Evolutionary conservation across 64 coral and sea anemone genomes (phyloP).

Genomic region (Hydrozoanthus tunicans): DNA sequence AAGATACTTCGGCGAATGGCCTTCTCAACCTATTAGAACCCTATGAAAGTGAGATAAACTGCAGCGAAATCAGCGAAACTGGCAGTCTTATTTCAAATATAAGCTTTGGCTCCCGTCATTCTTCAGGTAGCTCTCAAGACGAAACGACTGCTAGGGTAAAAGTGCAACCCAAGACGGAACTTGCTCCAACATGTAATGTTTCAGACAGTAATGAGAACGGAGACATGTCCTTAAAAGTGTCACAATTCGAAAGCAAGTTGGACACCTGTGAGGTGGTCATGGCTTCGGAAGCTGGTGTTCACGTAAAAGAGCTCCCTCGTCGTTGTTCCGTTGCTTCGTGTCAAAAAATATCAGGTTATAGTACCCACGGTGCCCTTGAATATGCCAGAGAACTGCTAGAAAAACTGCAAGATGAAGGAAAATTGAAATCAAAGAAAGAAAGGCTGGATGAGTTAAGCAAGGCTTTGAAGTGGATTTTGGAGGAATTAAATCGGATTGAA

Average conservation of each 20-base stretch:
- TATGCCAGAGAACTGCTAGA: slow-evolving; percentile 69
- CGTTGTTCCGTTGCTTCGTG: slow-evolving; percentile 17
- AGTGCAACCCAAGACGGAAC: neutral
- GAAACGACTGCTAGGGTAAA: neutral
- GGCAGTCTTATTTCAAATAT: slow-evolving; percentile 36
- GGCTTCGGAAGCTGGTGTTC: neutral
- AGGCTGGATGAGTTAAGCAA: slow-evolving; percentile 84
- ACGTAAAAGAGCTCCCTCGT: neutral
- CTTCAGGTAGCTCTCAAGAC: slow-evolving; percentile 40
- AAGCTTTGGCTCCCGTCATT: slow-evolving; percentile 6
- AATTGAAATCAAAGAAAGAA: slow-evolving; percentile 86
- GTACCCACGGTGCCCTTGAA: slow-evolving; percentile 84
- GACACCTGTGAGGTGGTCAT: neutral
- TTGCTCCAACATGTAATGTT: neutral
- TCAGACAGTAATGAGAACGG: neutral
- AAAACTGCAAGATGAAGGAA: slow-evolving; percentile 77
- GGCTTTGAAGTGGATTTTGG: slow-evolving; percentile 83
- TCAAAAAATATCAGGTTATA: slow-evolving; percentile 84
- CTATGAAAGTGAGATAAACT: slow-evolving; percentile 28
- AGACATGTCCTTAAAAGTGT: neutral
- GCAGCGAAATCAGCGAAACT: slow-evolving; percentile 15
- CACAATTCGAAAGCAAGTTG: slow-evolving; percentile 4
- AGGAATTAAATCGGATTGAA: slow-evolving; percentile 89
- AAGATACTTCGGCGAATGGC: neutral
- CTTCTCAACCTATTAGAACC: neutral